Base-by-base conservation (phyloP, 2,113 vertebrate species). In the Lipotes vexillifer region DNA sequence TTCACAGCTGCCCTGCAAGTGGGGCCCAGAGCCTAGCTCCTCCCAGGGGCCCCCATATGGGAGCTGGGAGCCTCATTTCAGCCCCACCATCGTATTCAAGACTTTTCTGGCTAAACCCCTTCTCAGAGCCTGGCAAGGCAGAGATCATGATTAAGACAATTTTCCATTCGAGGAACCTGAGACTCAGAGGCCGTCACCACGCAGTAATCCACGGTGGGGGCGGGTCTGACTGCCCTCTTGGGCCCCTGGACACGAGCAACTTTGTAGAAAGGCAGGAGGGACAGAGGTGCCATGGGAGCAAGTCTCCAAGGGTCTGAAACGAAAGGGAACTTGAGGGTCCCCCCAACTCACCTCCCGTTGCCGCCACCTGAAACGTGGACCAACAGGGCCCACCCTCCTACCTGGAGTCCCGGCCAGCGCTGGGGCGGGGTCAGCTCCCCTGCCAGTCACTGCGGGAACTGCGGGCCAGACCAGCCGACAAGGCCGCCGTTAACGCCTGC, bases 311-410 rank as follows among this genome's bases (percentile, higher is more conserved):
- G 12, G 3, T 46, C 61, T 90, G 52, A 88, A 38, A 23, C 20
- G 17, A 25, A 59, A 74, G 63, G 36, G 44, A 72, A 21, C 41
- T 29, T 23, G 27, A 66, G 10, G 18, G 14, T 9, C 6, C 33
- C 65, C 29, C 46, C 21, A 8, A 20, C 36, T 85, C 59, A 12
- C 36, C 31, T 59, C 8, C 23, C 3, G 36, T 78, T 18, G 63
- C 57, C 20, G 9, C 18, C 0, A 0, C 9, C 6, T 0, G 0
- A 31, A 31, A 46, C 7, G 3, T 0, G 1, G 65, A 61, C 29
- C 12, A 2, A 29, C 13, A n/a, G 29, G 9, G 21, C 61, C 1
- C 2, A 2, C 52, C 65, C 33, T 74, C 8, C 65, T 12, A 2
- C 31, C 17, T 1, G 2, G n/a, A n/a, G 49, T 25, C 75, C 5